A percentile compares a stretch with the other conserved stretches of the same genome.
Evolutionary conservation across 2,888 invertebrate genomes (phyloP).

Genomic region (Lysandra bellargus): DNA sequence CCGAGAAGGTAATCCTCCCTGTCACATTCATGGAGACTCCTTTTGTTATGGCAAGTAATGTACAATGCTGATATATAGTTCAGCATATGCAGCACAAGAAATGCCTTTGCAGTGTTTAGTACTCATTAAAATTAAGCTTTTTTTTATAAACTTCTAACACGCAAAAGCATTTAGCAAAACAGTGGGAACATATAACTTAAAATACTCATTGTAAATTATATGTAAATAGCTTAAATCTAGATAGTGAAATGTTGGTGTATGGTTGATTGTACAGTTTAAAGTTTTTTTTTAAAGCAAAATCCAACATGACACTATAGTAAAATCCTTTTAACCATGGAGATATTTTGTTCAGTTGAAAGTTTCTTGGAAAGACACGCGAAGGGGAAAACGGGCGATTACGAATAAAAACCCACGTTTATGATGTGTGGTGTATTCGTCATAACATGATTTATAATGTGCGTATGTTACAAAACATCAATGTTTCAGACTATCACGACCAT

Average conservation of each 20-base stretch:
- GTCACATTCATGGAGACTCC: slow-evolving; percentile 75
- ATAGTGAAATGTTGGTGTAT: slow-evolving; percentile 59
- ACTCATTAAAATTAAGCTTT: neutral
- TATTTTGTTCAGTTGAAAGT: slow-evolving; percentile 45
- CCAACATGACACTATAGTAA: slow-evolving; percentile 59
- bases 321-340: slow-evolving; percentile 58
- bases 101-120: slow-evolving; percentile 34
- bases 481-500: neutral
- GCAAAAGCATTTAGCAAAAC: slow-evolving; percentile 62
- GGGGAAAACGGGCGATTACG: neutral
- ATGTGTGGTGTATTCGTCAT: neutral
- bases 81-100: slow-evolving; percentile 56
- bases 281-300: slow-evolving; percentile 36
- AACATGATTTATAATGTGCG: neutral
- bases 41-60: slow-evolving; percentile 62
- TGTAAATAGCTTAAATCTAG: slow-evolving; percentile 58
- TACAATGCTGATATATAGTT: slow-evolving; percentile 63
- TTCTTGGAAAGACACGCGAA: neutral
- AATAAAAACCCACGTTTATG: neutral
- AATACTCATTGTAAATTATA: slow-evolving; percentile 58
- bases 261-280: slow-evolving; percentile 27
- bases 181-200: slow-evolving; percentile 61
- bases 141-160: slow-evolving; percentile 40
- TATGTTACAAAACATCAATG: neutral
- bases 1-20: slow-evolving; percentile 87